Conservation (phyloP, 2,888 invertebrate genomes). For the Adineta ricciae region DNA sequence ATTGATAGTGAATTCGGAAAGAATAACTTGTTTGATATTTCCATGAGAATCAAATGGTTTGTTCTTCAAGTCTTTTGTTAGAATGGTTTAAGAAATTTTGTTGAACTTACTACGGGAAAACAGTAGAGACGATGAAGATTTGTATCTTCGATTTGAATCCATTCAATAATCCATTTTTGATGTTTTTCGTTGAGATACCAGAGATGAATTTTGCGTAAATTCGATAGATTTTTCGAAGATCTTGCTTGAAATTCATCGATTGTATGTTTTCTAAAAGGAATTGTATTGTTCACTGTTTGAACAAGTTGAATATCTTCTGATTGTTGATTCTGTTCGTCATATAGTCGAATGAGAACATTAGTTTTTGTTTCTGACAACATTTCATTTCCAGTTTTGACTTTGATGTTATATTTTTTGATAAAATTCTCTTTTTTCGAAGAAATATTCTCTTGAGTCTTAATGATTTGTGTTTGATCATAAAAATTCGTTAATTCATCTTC, state of each 20-base stretch:
- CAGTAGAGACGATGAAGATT: background rate
- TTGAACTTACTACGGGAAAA: background rate
- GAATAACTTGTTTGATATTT: no score
- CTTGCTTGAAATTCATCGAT: background rate
- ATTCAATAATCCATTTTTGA: background rate
- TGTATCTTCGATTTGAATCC: background rate
- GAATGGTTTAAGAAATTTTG: background rate
- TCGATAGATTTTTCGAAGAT: background rate
- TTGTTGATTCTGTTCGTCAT: background rate
- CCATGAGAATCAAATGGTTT: background rate
- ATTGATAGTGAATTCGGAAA: background rate
- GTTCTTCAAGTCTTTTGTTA: background rate
- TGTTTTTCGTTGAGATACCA: background rate
- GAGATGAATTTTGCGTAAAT: background rate
- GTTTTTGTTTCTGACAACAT: background rate
- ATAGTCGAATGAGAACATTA: background rate
- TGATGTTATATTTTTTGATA: background rate
- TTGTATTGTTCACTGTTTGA: background rate
- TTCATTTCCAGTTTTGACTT: background rate
- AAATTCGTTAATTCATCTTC: background rate
- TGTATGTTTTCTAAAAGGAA: background rate
- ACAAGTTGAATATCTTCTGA: background rate
- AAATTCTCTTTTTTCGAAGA: background rate
- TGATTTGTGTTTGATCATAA: background rate
- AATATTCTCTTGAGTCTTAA: no score